phyloP scores from a whole-genome alignment of 2,797 vertebrate genomes.

The Falco peregrinus region DNA sequence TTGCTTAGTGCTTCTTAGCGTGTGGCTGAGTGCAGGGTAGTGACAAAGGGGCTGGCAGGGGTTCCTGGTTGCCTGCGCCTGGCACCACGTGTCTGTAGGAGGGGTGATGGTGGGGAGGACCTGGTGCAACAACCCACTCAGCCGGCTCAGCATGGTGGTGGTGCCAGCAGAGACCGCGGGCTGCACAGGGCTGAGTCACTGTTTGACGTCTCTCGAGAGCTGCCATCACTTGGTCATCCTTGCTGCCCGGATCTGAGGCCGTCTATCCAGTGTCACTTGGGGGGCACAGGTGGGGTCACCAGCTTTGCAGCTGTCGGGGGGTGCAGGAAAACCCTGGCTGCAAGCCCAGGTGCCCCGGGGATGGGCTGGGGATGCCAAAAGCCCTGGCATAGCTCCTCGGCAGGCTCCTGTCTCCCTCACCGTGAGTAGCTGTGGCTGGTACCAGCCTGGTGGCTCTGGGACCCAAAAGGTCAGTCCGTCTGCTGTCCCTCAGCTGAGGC shows the following conservation, averaged over 20 bases:
- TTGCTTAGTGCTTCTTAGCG: not conserved
- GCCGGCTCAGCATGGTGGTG: rapidly evolving
- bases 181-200: not conserved
- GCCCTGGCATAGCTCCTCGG: not conserved
- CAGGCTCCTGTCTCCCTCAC: not conserved
- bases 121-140: not conserved
- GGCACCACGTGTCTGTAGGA: rapidly evolving
- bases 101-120: not conserved
- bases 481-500: not conserved
- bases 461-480: not conserved
- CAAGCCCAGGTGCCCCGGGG: not conserved
- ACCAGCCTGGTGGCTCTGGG: not conserved
- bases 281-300: not conserved
- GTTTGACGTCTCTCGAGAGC: not conserved
- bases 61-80: not conserved
- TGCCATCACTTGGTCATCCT: not conserved
- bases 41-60: rapidly evolving
- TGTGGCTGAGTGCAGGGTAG: not conserved
- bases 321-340: not conserved
- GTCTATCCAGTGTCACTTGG: not conserved
- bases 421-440: rapidly evolving
- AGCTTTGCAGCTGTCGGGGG: not conserved
- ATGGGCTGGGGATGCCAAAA: not conserved
- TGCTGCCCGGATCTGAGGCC: not conserved
- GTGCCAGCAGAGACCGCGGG: rapidly evolving